Base-by-base conservation (phyloP, 2,797 vertebrate genomes). In the Euphonia xanthogaster region DNA sequence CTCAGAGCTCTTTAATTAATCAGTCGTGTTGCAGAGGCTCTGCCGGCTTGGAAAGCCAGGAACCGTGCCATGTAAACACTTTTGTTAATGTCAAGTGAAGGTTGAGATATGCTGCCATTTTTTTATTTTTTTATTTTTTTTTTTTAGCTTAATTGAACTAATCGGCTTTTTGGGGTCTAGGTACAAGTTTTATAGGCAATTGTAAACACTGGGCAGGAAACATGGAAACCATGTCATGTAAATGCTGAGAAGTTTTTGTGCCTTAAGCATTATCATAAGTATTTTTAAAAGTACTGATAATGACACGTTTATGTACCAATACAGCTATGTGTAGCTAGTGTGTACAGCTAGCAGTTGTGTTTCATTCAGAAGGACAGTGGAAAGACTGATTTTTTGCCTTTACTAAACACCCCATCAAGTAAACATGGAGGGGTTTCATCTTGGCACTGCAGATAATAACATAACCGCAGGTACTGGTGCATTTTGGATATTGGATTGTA, bases 51-150 rank as follows among this genome's bases (percentile, higher is more conserved):
- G 96, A 97, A 96, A 93, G 94, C 93, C 75, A 97, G 97, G 95
- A 97, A 94, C 95, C 89, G 78, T 97, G 97, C 97, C 94, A 95
- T 72, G 23, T 96, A 97, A 97, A 97, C 95, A 97, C 96, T 97
- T 97, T 94, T 94, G 96, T 96, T 97, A 97, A 87, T 97, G 97
- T 96, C 97, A 97, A 93, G 81, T 96, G 94, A 97, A 97, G 86
- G 95, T 96, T 98, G 95, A 93, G 93, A 81, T 84, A 95, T 8
- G 15, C 62, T n/a, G n/a, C n/a, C n/a, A n/a, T n/a, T n/a, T n/a
- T n/a, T 67, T 80, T 86, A 50, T 70, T 88, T 80, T 40, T 65
- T 91, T n/a, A 79, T 85, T 72, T 92, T 40, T 86, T 90, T 90
- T 92, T 8, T 72, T 85, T 73, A 83, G 85, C 91, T 95, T 94